Conservation (phyloP, 1,140 invertebrate species). For the Colletes latitarsis region DNA sequence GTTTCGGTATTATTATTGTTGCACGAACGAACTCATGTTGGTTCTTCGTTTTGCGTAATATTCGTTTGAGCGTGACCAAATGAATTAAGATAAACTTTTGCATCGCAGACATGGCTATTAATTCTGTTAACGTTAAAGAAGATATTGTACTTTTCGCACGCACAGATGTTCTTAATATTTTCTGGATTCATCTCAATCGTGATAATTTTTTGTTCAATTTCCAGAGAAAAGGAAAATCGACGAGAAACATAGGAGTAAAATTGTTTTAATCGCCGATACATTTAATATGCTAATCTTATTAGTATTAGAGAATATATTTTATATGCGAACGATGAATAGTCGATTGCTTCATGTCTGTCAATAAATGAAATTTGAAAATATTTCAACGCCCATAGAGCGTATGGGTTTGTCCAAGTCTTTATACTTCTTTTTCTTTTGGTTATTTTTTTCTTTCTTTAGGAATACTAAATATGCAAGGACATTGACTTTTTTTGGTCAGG, state of each 20-base stretch:
- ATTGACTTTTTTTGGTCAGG: too few species aligned
- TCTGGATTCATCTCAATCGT: background rate
- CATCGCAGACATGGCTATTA: conserved; percentile 41
- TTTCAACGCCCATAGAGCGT: background rate
- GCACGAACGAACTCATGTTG: background rate
- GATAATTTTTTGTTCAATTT: conserved; percentile 4
- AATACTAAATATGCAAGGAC: background rate
- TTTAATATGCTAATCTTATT: conserved; percentile 35
- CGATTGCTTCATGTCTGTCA: conserved; percentile 43
- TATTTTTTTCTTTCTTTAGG: background rate
- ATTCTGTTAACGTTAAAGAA: conserved; percentile 30
- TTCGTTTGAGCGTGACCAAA: conserved; percentile 14
- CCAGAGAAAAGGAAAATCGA: background rate
- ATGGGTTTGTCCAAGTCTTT: background rate
- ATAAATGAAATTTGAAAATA: conserved; percentile 43
- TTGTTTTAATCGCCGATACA: conserved; percentile 26
- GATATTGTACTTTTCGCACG: conserved; percentile 12
- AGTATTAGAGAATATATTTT: conserved; percentile 46
- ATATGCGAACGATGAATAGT: conserved; percentile 44
- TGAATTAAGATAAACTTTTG: conserved; percentile 13
- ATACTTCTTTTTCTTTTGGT: background rate
- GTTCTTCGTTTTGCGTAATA: conserved; percentile 14
- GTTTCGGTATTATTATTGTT: conserved; percentile 4
- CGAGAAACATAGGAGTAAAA: background rate
- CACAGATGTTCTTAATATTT: conserved; percentile 25